Base-by-base conservation (phyloP, 2,113 vertebrate genomes). In the Cyphomyrus discorhynchus region DNA sequence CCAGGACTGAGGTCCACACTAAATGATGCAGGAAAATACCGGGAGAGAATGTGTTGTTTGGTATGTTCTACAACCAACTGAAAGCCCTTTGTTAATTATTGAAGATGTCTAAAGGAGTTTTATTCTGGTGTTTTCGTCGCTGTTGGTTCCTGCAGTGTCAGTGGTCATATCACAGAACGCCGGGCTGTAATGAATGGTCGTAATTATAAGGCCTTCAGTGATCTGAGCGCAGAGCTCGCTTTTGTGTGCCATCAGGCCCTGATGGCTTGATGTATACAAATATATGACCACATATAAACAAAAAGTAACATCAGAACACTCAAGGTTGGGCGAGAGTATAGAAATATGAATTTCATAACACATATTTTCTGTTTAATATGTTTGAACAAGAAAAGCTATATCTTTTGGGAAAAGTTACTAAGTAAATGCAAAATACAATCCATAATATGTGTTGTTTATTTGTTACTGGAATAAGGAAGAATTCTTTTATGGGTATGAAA, bases 151-250 rank as follows among this genome's bases (percentile, higher is more conserved):
- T 19, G 80, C 35, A 39, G 17, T n/a, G 42, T 83, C 80, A 46
- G 2, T 46, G 39, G 42, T n/a, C 13, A 47, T 27, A 15, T 39
- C 88, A 96, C 96, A 96, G 95, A 96, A 95, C 94, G 95, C 96
- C 96, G 94, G 95, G 92, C 94, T 95, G 95, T 97, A 97, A 97
- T 97, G 97, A 97, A 96, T 96, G 96, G 96, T 95, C 95, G 95
- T 97, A 96, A 96, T 97, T 96, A 56, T 58, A 96, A 96, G 96
- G 95, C 95, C 95, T 95, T 96, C 95, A 96, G 96, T 96, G 95
- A 96, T 96, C 96, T 96, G 96, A 96, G 96, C 96, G 96, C 97
- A 96, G 96, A 96, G 96, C 96, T 97, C 96, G 96, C 96, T 96
- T 96, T 95, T 95, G 94, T 96, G 96, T 89, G 95, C 95, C 96